These are phyloP conservation scores for Cheracebus regulus DNA, from an alignment of 2,797 vertebrate species.

Conservation along the genomic window DNA sequence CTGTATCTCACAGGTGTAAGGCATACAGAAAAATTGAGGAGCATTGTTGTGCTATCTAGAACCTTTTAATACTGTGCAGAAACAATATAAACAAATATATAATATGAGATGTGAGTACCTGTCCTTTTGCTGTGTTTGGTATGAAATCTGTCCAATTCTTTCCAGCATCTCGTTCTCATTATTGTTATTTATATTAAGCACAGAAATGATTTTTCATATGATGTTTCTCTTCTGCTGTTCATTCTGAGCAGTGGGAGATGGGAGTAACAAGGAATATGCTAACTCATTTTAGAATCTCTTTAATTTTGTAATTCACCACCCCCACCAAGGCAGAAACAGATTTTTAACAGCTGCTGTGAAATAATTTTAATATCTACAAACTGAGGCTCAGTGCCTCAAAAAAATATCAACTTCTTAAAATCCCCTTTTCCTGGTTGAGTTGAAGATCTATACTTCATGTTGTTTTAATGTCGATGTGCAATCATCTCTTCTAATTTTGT, in stretches of 20 bases:
- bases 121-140: constrained; percentile 24
- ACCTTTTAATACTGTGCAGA: not conserved
- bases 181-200: constrained; percentile 44
- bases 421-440: constrained; percentile 32
- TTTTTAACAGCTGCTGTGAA: constrained; percentile 63
- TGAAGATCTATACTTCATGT: constrained; percentile 52
- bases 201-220: constrained; percentile 46
- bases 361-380: constrained; percentile 63
- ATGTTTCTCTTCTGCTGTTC: constrained; percentile 21
- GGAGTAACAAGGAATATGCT: constrained; percentile 34
- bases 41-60: not conserved
- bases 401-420: constrained; percentile 52
- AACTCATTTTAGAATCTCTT: constrained; percentile 49
- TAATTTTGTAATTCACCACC: constrained; percentile 57
- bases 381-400: constrained; percentile 36
- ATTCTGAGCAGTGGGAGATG: not conserved
- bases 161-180: constrained; percentile 18
- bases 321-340: constrained; percentile 14
- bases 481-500: constrained; percentile 72
- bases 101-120: not conserved
- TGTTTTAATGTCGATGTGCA: constrained; percentile 69
- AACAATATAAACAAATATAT: not conserved
- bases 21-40: not conserved
- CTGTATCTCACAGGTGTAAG: not conserved
- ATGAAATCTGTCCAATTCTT: constrained; percentile 23